Conservation (phyloP, 2,113 vertebrate species). For the human region DNA sequence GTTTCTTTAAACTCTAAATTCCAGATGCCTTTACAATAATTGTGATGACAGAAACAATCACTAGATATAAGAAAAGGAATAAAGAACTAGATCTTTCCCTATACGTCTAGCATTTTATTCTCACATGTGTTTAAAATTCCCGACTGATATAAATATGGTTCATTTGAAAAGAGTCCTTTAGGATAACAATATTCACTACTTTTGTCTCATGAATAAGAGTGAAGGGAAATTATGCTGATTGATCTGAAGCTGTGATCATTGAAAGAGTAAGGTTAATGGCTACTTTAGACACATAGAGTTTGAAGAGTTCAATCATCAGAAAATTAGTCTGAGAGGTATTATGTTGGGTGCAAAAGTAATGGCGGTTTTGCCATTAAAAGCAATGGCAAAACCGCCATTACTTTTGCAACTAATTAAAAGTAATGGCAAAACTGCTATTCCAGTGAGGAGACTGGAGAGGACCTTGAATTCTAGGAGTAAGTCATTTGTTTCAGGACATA, state of each 20-base stretch:
- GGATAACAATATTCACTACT: slow-evolving; percentile 53
- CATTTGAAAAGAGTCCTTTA: slow-evolving; percentile 47
- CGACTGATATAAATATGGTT: slow-evolving; percentile 62
- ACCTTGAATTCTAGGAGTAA: background rate
- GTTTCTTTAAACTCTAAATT: slow-evolving; percentile 59
- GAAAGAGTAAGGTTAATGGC: background rate
- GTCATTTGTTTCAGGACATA: background rate
- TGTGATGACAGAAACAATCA: slow-evolving; percentile 73
- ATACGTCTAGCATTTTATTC: slow-evolving; percentile 49
- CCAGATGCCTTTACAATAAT: slow-evolving; percentile 71
- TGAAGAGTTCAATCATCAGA: background rate
- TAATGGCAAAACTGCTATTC: no score
- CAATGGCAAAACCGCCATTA: no score
- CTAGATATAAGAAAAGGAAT: slow-evolving; percentile 67
- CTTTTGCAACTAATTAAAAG: no score
- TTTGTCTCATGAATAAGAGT: slow-evolving; percentile 50
- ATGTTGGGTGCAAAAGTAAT: no score
- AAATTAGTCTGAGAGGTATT: background rate
- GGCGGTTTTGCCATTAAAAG: no score
- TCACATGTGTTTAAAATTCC: slow-evolving; percentile 75
- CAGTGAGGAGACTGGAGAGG: no score
- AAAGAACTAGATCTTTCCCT: slow-evolving; percentile 66
- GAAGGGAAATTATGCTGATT: background rate
- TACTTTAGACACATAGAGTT: background rate
- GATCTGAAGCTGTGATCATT: background rate